Conservation (phyloP, 2,888 invertebrate species). For the Hirtodrosophila histrioides region DNA sequence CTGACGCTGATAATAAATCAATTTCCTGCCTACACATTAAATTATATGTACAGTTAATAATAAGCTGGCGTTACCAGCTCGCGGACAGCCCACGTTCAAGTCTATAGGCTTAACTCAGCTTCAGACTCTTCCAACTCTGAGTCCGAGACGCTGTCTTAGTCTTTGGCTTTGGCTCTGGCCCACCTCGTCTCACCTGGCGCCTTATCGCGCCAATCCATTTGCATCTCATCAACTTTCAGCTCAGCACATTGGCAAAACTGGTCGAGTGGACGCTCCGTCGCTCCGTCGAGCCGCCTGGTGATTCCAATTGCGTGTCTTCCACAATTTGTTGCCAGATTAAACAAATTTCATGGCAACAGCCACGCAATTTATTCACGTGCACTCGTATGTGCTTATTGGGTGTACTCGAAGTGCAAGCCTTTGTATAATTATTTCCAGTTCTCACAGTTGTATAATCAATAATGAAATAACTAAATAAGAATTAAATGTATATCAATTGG, state of each 20-base stretch:
- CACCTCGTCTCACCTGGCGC: constrained; percentile 43
- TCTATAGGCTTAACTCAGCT: constrained; percentile 10
- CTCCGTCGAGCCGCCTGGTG: constrained; percentile 8
- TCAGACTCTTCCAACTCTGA: constrained; percentile 11
- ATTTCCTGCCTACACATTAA: constrained; percentile 79
- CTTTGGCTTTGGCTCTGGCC: constrained; percentile 10
- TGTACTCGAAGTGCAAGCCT: constrained; percentile 8
- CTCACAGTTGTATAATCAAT: constrained; percentile 1
- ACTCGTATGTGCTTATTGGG: constrained; percentile 19
- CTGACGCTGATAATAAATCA: constrained; percentile 78
- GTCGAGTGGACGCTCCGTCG: too few relatives aligned
- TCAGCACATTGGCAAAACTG: constrained; percentile 36
- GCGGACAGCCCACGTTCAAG: constrained; percentile 72
- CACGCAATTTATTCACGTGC: constrained; percentile 69
- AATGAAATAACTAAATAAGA: neutral
- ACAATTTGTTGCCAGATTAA: constrained; percentile 78
- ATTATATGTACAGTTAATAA: constrained; percentile 73
- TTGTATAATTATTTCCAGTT: constrained; percentile 25
- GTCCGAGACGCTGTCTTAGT: constrained; percentile 13
- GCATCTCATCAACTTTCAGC: constrained; percentile 75
- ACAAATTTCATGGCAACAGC: constrained; percentile 80
- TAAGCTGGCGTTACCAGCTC: constrained; percentile 66
- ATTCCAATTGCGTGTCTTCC: constrained; percentile 75
- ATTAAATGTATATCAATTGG: neutral
- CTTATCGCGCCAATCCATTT: constrained; percentile 77